Evolutionary conservation across 2,113 vertebrate species (phyloP), one percentile per base, ranked within the genome.

Genomic region (Stegastes partitus): DNA sequence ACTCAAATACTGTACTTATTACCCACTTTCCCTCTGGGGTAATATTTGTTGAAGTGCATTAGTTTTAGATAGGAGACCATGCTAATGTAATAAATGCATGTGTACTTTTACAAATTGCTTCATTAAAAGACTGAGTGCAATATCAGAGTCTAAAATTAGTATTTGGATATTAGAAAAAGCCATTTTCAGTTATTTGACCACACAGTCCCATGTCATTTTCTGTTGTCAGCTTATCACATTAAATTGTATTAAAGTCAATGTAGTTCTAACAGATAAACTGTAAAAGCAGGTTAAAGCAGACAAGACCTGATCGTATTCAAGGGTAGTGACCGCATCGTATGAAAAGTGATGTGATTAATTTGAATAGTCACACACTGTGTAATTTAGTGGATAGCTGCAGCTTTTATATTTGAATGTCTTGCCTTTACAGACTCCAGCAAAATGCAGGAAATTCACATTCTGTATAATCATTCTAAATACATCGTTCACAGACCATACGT

Each of bases 21-120:
- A 86, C 64, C 79, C 72, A 73, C 37, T 75, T 74, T 76, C 39
- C 74, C 82, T 67, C 49, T 49, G 25, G 70, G 66, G 70, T 81
- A 80, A 83, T 87, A 87, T 89, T 87, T 88, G 80, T 81, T 80
- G 59, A 83, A 79, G 76, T 59, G 67, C 72, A 79, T 90, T 73
- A 76, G 50, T 77, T 87, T 86, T 81, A 76, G 53, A 82, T 56
- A 74, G 67, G 68, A 58, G 22, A 19, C 28, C 18, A 50, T 65
- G 44, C 39, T 84, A 74, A 86, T 89, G 51, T 80, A 31, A 64
- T 84, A 79, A 81, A 86, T 83, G 76, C 59, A 65, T 81, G 79
- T 86, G 59, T 73, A 81, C 78, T 68, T 86, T 76, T 76, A 51
- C 73, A 87, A 90, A 87, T 83, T 75, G 66, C 77, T 68, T 51